Base-by-base conservation (phyloP, 2,113 vertebrate species). In the Oreochromis aureus region DNA sequence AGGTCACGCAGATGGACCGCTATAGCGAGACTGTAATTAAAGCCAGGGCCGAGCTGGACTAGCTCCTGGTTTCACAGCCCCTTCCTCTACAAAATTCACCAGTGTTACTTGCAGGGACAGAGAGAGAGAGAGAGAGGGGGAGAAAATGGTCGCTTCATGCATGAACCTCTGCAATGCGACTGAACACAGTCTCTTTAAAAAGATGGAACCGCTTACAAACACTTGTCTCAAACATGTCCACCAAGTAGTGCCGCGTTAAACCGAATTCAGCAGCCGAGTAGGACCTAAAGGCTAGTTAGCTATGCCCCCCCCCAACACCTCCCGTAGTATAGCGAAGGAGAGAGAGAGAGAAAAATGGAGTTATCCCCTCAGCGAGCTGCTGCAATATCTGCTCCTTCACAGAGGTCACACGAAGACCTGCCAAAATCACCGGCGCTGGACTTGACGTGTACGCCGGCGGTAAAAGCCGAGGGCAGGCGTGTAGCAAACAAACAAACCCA, bases 81-180 rank as follows among this genome's bases (percentile, higher is more conserved):
- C 66, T 53, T 63, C 73, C 48, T 81, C 39, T 15, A 92, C 59
- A 63, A 36, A 92, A 92, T 87, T 83, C 84, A 34, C 81, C 89
- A 81, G 89, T 82, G 91, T 82, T 87, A 84, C 83, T 92, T 80
- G 91, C 94, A 82, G 80, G 88, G 89, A 39, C 18, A 39, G 48
- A 51, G 13, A 7, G 48, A 95, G 93, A 96, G 7, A 59, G 56
- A 59, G 27, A 44, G 59, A 61, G 63, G 3, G 54, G 5, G 66
- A 95, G 95, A 96, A 96, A 96, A 96, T 96, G 96, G 96, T 96
- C 90, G 93, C 93, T 94, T 93, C 93, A 89, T 94, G 92, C 93
- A 93, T 91, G 93, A 95, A 93, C 95, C 96, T 93, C 96, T 94
- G 96, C 96, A 96, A 96, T 97, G 96, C 96, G 96, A 95, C 96